Conservation (phyloP, 2,888 invertebrate species). For the Pedicia rivosa region DNA sequence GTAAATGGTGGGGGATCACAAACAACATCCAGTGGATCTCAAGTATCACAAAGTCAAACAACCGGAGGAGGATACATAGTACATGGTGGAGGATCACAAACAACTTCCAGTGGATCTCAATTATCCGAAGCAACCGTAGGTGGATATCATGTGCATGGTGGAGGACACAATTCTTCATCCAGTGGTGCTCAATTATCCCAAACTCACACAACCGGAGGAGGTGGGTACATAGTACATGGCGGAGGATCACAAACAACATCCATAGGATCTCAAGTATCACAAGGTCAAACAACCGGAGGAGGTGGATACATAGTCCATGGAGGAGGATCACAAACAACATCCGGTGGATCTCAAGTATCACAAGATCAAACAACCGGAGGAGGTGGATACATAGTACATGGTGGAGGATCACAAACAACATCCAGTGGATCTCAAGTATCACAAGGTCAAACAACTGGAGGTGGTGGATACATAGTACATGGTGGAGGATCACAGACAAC, state of each 20-base stretch:
- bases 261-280: background rate
- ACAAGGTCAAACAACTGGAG: background rate
- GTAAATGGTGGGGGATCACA: background rate
- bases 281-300: background rate
- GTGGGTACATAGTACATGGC: background rate
- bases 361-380: background rate
- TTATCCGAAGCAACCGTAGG: background rate
- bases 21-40: too few relatives aligned
- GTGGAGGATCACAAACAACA: background rate
- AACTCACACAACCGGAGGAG: slow-evolving; percentile 1
- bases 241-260: background rate
- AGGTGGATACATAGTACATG: background rate
- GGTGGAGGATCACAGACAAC: slow-evolving; percentile 3
- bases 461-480: slow-evolving; percentile 4
- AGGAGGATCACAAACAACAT: slow-evolving; percentile 1
- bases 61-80: slow-evolving; percentile 3
- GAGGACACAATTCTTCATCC: background rate
- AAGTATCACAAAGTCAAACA: background rate
- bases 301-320: background rate
- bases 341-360: background rate
- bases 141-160: background rate
- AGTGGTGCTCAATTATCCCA: background rate
- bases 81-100: slow-evolving; percentile 2
- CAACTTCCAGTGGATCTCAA: background rate
- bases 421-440: background rate